These are phyloP conservation scores for Mnemiopsis leidyi DNA, from an alignment of 37 sponge, comb jelly and placozoan genomes.

Conservation along the genomic window DNA sequence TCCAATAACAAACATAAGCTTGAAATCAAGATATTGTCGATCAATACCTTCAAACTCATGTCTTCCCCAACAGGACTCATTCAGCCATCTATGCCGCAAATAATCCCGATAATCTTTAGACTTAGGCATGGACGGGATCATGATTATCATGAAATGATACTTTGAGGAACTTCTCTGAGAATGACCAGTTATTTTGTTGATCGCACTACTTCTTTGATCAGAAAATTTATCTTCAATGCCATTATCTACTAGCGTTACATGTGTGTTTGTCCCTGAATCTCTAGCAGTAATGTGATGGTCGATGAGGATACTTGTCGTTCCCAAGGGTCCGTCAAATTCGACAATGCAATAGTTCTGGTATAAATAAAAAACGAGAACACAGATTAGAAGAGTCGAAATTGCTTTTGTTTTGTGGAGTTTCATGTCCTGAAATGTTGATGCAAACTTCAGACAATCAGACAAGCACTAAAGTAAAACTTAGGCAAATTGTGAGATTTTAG, in stretches of 20 bases:
- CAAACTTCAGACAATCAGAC: no score
- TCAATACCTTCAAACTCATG: not conserved
- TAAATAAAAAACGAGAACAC: not conserved
- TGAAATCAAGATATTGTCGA: not conserved
- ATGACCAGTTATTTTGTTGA: no score
- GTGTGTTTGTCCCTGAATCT: no score
- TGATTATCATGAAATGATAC: not conserved
- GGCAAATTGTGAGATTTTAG: no score
- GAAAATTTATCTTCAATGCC: no score
- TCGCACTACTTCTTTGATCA: no score
- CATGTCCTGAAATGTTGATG: not conserved
- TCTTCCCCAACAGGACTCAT: not conserved
- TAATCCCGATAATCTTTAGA: not conserved
- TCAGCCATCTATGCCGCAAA: not conserved
- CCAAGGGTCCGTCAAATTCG: no score
- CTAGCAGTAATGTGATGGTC: no score
- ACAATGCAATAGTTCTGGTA: not conserved
- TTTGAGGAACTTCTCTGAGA: not conserved
- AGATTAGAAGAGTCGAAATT: not conserved
- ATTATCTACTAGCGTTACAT: no score
- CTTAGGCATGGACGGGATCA: not conserved
- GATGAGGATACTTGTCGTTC: no score
- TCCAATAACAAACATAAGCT: slow-evolving; percentile 25
- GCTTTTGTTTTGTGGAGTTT: not conserved
- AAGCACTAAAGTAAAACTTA: no score